Conservation (phyloP, 2,113 vertebrate species). For the Rhinoderma darwinii region DNA sequence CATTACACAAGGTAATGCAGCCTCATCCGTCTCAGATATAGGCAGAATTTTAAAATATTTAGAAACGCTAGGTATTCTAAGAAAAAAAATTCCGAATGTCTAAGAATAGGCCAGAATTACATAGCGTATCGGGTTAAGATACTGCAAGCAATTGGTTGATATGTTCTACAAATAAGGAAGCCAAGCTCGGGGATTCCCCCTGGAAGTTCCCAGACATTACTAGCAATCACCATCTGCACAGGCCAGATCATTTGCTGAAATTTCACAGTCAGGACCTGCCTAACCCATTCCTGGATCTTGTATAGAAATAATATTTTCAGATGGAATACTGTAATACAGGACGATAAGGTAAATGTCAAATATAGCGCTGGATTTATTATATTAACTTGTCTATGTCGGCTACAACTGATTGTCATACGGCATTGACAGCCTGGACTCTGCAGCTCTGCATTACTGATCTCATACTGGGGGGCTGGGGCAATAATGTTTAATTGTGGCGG, state of each 20-base stretch:
- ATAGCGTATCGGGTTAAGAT: constrained; percentile 26
- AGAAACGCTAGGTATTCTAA: constrained; percentile 46
- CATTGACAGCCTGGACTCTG: not conserved
- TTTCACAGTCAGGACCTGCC: not conserved
- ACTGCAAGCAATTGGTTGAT: constrained; percentile 65
- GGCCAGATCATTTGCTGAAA: constrained; percentile 52
- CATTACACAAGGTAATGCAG: not conserved
- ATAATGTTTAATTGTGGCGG: not conserved
- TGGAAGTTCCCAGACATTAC: constrained; percentile 77
- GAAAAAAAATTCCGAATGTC: constrained; percentile 32
- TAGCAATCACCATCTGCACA: constrained; percentile 65
- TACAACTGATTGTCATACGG: not conserved
- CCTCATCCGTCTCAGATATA: not conserved
- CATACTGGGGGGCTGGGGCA: not conserved
- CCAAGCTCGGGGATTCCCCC: constrained; percentile 75
- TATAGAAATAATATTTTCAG: not conserved
- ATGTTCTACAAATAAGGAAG: constrained; percentile 74
- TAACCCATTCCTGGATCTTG: not conserved
- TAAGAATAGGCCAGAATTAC: constrained; percentile 45
- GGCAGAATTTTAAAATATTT: not conserved
- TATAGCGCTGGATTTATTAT: not conserved
- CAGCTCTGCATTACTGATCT: not conserved
- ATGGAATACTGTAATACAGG: too few species aligned
- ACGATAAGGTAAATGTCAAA: not conserved
- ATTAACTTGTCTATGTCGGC: not conserved